Evolutionary conservation across 2,888 invertebrate genomes (phyloP).

Genomic region (Phengaris arion): DNA sequence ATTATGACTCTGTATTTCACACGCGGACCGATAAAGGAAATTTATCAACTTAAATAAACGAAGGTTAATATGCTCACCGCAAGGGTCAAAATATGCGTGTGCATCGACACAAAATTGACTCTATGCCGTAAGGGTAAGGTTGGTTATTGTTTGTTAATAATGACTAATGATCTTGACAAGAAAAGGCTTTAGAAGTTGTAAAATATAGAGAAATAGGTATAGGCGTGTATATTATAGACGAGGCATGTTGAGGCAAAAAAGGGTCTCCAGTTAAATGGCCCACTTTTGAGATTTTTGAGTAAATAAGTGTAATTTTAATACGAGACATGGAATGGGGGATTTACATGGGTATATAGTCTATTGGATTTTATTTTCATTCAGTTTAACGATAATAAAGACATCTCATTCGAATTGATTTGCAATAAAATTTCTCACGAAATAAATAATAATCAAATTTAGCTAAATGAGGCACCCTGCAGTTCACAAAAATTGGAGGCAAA

Average conservation of each 20-base stretch:
- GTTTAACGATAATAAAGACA: background rate
- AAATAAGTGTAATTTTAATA: background rate
- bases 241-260: no score
- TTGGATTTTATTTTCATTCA: no score
- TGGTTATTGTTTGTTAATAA: background rate
- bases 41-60: conserved; percentile 17
- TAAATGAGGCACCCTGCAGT: background rate
- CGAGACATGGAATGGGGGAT: background rate
- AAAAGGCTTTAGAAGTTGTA: background rate
- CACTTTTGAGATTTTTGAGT: no score
- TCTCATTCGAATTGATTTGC: background rate
- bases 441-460: background rate
- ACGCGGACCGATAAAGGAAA: background rate
- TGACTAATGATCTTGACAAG: background rate
- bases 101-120: conserved; percentile 1
- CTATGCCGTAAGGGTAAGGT: background rate
- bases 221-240: no score
- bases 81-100: background rate
- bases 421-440: background rate
- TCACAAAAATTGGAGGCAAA: background rate
- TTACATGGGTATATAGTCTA: no score
- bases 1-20: conserved; percentile 23
- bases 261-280: no score
- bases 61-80: conserved; percentile 24
- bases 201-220: background rate